Conservation (phyloP, 1,140 invertebrate genomes). For the Lasioglossum albipes region DNA sequence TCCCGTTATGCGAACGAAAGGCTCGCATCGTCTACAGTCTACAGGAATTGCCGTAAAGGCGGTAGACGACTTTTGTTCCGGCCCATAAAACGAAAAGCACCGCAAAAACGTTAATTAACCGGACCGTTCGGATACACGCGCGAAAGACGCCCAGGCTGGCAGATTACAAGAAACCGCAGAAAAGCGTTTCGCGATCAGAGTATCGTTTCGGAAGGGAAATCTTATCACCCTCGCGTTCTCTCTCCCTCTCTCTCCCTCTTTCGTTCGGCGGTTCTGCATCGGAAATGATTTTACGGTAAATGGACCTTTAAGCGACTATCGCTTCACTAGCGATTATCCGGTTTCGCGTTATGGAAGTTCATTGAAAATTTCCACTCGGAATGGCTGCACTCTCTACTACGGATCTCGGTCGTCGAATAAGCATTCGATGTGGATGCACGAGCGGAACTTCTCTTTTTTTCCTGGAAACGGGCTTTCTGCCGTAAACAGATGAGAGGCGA, state of each 20-base stretch:
- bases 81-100: background rate
- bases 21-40: background rate
- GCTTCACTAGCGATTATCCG: conserved; percentile 35
- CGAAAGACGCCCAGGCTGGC: background rate
- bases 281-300: conserved; percentile 43
- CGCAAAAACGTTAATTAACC: background rate
- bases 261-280: background rate
- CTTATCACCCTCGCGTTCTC: background rate
- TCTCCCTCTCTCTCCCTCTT: background rate
- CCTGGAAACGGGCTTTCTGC: conserved; percentile 14
- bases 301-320: conserved; percentile 24
- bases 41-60: background rate
- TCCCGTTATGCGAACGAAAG: background rate
- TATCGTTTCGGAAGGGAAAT: background rate
- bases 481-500: conserved; percentile 15
- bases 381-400: background rate
- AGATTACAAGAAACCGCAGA: background rate
- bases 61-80: no score
- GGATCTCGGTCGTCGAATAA: conserved; percentile 18
- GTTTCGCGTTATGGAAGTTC: conserved; percentile 39
- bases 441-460: background rate
- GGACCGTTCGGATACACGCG: background rate
- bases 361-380: conserved; percentile 42
- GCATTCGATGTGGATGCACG: background rate
- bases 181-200: background rate